phyloP scores from a whole-genome alignment of 2,113 vertebrate species.

The Xiphias gladius region DNA sequence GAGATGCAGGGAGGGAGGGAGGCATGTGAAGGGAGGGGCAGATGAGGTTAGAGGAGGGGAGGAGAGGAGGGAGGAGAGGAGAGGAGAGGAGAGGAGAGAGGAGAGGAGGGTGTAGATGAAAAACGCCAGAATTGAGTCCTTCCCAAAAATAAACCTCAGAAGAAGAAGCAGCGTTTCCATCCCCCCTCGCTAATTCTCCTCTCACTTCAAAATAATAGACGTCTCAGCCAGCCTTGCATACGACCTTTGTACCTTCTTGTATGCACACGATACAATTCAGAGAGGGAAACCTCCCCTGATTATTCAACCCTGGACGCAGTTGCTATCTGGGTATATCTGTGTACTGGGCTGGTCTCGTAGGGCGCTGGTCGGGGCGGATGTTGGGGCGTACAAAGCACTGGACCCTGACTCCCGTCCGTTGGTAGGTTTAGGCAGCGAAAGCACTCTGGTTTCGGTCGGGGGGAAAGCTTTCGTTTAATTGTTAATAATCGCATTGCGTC shows the following conservation, averaged over 20 bases:
- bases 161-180: background rate
- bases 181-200: background rate
- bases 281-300: too few species aligned
- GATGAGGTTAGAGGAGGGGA: constrained; percentile 15
- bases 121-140: constrained; percentile 28
- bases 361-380: too few species aligned
- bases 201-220: constrained; percentile 25
- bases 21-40: background rate
- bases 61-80: background rate
- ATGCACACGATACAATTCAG: background rate
- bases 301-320: background rate
- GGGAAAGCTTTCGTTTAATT: background rate
- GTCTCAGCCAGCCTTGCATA: background rate
- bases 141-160: constrained; percentile 70
- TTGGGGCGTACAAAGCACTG: too few species aligned
- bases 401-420: too few species aligned
- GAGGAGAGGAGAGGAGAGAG: background rate
- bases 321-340: too few species aligned
- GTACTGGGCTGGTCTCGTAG: too few species aligned
- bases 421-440: background rate
- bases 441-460: too few species aligned
- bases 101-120: constrained; percentile 9
- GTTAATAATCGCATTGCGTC: background rate
- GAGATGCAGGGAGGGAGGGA: constrained; percentile 42
- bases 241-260: background rate